Percentiles rank a stretch among this genome's conserved stretches.
These are phyloP conservation scores for Ophraella communa DNA, from an alignment of 2,888 invertebrate species.

Conservation along the genomic window DNA sequence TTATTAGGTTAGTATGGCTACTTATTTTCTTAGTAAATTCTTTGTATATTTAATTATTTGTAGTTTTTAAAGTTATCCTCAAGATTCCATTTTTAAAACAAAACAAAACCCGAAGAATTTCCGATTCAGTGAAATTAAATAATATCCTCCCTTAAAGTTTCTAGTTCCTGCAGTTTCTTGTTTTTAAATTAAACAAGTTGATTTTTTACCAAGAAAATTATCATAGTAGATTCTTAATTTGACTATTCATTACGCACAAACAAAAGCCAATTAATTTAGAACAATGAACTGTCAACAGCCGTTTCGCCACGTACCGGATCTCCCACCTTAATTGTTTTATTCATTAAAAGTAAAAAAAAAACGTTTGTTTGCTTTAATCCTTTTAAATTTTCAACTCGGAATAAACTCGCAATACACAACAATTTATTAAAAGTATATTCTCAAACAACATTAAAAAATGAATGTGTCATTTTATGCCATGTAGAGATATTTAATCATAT, in stretches of 20 bases:
- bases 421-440: neutral
- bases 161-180: neutral
- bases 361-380: neutral
- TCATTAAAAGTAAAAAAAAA: neutral
- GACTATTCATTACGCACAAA: neutral
- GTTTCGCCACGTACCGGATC: constrained; percentile 1
- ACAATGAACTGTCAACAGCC: constrained; percentile 8
- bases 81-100: too few species aligned
- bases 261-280: constrained; percentile 8
- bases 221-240: neutral
- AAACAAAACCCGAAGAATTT: too few species aligned
- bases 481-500: too few species aligned
- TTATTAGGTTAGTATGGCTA: too few species aligned
- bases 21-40: too few species aligned
- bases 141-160: too few species aligned
- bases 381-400: neutral
- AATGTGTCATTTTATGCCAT: too few species aligned
- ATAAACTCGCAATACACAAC: neutral
- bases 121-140: too few species aligned
- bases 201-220: neutral
- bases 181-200: neutral
- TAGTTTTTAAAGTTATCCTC: too few species aligned
- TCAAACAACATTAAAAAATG: too few species aligned
- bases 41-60: too few species aligned
- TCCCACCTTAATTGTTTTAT: neutral